Percentiles rank a stretch among this genome's conserved stretches.
phyloP scores from a whole-genome alignment of 2,113 vertebrate species.

The Smithornis capensis region DNA sequence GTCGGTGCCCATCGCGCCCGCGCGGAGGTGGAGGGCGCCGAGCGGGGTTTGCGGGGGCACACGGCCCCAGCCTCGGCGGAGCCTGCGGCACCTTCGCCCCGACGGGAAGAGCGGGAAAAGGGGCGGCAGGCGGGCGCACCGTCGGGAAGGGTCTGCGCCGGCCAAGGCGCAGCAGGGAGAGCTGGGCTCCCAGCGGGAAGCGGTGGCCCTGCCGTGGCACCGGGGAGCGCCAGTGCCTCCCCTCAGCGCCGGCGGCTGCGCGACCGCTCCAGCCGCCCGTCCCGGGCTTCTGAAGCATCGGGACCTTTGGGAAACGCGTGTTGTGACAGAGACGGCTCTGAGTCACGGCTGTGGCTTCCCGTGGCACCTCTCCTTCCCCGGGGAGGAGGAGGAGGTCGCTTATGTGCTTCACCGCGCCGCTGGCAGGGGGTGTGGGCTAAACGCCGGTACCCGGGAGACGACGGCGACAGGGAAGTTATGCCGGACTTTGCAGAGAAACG shows the following conservation, averaged over 20 bases:
- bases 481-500: neutral
- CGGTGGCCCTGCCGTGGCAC: neutral
- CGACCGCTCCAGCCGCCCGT: neutral
- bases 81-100: neutral
- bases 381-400: neutral
- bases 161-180: too few species aligned
- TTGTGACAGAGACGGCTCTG: neutral
- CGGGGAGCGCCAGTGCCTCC: neutral
- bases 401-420: neutral
- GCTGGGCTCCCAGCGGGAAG: neutral
- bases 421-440: neutral
- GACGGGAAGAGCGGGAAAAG: neutral
- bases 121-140: neutral
- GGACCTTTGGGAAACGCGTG: neutral
- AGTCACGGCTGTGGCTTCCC: neutral
- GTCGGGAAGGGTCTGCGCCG: neutral
- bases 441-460: neutral
- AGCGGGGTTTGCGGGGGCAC: neutral
- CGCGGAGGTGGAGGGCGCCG: neutral
- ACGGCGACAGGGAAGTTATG: neutral
- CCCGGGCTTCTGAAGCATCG: neutral
- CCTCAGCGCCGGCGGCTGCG: neutral
- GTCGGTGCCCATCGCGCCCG: neutral
- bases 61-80: neutral
- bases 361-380: neutral